Percentiles rank a stretch among this genome's conserved stretches.
Conservation (phyloP, 2,888 invertebrate genomes). For the Watsonalla binaria region DNA sequence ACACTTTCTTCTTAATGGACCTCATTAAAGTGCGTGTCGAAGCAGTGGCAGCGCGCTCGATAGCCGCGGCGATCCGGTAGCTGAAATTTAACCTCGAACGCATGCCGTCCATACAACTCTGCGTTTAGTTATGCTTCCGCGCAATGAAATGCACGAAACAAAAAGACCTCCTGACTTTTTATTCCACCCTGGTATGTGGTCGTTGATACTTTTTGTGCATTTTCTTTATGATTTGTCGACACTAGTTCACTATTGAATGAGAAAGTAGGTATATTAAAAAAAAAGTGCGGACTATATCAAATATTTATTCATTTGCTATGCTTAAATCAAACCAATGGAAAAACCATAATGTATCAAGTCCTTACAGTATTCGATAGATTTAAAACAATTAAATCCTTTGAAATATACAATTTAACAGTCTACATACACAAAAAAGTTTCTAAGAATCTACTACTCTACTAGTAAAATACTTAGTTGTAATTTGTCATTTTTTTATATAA, state of each 20-base stretch:
- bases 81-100: constrained; percentile 64
- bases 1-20: constrained; percentile 27
- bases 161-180: constrained; percentile 5
- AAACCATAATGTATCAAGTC: too few relatives aligned
- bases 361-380: too few relatives aligned
- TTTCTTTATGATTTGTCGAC: too few relatives aligned
- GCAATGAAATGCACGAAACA: constrained; percentile 22
- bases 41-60: constrained; percentile 29
- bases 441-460: background rate
- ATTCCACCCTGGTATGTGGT: background rate
- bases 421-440: too few relatives aligned
- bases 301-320: too few relatives aligned
- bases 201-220: background rate
- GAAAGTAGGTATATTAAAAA: too few relatives aligned
- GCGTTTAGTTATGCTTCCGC: constrained; percentile 62
- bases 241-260: too few relatives aligned
- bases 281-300: too few relatives aligned
- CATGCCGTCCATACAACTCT: constrained; percentile 48
- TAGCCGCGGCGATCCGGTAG: constrained; percentile 40
- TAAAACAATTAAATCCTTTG: too few relatives aligned
- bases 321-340: too few relatives aligned
- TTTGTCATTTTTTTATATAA: constrained; percentile 9
- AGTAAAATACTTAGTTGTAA: constrained; percentile 7
- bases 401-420: too few relatives aligned
- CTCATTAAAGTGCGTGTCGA: constrained; percentile 26